Percentiles rank a stretch among this genome's conserved stretches.
Conservation (phyloP, 2,888 invertebrate species). For the Agriopis leucophaearia region DNA sequence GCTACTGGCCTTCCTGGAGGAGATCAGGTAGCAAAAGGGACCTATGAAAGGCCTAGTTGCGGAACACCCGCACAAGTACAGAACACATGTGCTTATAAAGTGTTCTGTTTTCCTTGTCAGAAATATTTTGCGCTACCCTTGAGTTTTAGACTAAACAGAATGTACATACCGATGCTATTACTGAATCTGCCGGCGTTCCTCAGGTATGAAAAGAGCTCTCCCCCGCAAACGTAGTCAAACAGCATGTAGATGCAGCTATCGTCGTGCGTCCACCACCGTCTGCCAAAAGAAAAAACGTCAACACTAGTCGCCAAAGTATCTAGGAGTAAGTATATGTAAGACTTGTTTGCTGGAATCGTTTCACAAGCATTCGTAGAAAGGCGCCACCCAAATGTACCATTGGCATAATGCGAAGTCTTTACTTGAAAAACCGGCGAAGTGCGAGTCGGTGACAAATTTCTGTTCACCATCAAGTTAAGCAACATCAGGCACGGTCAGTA, state of each 20-base stretch:
- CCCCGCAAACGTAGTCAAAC: constrained; percentile 98
- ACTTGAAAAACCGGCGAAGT: too few relatives aligned
- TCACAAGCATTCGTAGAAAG: too few relatives aligned
- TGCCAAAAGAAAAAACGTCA: constrained; percentile 70
- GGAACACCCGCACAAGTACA: neutral
- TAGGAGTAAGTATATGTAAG: too few relatives aligned
- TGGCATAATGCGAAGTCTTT: too few relatives aligned
- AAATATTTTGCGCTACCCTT: neutral
- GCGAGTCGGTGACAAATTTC: too few relatives aligned
- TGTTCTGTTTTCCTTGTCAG: neutral
- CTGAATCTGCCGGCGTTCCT: constrained; percentile 96
- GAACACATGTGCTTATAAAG: neutral
- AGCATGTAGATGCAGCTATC: constrained; percentile 97
- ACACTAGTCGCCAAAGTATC: neutral
- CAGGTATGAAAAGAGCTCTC: constrained; percentile 98
- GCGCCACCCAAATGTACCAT: too few relatives aligned
- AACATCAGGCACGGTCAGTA: too few relatives aligned
- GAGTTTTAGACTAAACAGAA: neutral
- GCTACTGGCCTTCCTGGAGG: too few relatives aligned
- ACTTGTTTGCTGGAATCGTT: too few relatives aligned
- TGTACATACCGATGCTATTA: constrained; percentile 89
- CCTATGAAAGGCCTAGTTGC: too few relatives aligned
- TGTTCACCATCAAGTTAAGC: too few relatives aligned
- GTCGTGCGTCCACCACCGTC: constrained; percentile 97
- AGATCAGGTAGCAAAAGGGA: too few relatives aligned